Evolutionary conservation across 2,888 invertebrate genomes (phyloP).

Genomic region (Ramazzottius varieornatus): DNA sequence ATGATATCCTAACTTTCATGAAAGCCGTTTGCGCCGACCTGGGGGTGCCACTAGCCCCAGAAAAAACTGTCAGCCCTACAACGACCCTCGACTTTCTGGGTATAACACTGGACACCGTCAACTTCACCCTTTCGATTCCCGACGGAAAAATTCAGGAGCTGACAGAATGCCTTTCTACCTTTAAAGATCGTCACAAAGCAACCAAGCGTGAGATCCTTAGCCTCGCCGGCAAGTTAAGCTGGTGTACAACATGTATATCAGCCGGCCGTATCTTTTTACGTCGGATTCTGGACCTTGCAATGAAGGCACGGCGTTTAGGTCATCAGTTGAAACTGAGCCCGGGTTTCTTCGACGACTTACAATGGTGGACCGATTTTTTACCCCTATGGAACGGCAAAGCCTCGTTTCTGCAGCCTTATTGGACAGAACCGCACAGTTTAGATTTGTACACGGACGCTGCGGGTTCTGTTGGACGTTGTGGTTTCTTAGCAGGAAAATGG

Average conservation of each 20-base stretch:
- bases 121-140: neutral
- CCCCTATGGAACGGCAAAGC: neutral
- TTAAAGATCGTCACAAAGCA: neutral
- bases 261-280: slow-evolving; percentile 3
- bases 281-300: neutral
- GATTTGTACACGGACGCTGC: neutral
- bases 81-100: neutral
- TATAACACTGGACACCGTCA: neutral
- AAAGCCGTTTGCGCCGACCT: neutral
- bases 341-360: neutral
- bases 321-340: neutral
- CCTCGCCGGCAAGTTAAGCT: neutral
- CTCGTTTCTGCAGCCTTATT: neutral
- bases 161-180: neutral
- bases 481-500: neutral
- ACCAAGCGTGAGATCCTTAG: slow-evolving; percentile 1
- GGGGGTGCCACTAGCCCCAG: neutral
- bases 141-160: neutral
- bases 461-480: neutral
- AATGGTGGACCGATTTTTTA: slow-evolving; percentile 4
- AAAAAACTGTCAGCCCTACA: neutral
- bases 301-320: neutral
- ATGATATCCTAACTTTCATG: neutral
- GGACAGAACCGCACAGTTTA: neutral
- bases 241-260: slow-evolving; percentile 1